Evolutionary conservation across 2,888 invertebrate genomes (phyloP), one percentile per base, ranked within the genome.

Genomic region (Galerucella calmariensis): DNA sequence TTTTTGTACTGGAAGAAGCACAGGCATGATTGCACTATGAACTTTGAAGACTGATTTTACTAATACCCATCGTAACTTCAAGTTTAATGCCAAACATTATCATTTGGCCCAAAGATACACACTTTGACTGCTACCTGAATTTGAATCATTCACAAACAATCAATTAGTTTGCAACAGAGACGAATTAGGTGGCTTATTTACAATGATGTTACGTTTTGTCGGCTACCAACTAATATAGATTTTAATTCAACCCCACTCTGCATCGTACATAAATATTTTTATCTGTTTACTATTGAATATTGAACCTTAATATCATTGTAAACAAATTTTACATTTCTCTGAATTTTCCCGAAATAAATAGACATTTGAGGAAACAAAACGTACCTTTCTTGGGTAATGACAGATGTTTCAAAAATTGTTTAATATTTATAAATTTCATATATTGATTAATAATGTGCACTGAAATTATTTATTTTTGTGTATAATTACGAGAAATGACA

Each of bases 101-200:
- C n/a, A 51, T 14, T 51, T 51, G 14, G 51, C 51, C n/a, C 5
- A 51, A n/a, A 14, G 51, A 51, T 51, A 12, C n/a, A 6, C 12
- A 5, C 51, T 51, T 51, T 3, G n/a, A 51, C n/a, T 51, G 51
- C 14, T 51, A 51, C n/a, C 51, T 51, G 8, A 8, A 14, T 51
- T 51, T 51, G n/a, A 51, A n/a, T n/a, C n/a, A 51, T n/a, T 14
- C 8, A n/a, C 51, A n/a, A 51, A 51, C 8, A 51, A 8, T 5
- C n/a, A 14, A 51, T n/a, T 51, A 51, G n/a, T 51, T 51, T n/a
- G n/a, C 51, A 51, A 51, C n/a, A 51, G 51, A 51, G n/a, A n/a
- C 51, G 12, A n/a, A 51, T 14, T 51, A 51, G 51, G 27, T 27
- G 4, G 20, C 51, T n/a, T 0, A n/a, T 14, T 2, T 8, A 51